A percentile compares a stretch with the other conserved stretches of the same genome.
phyloP scores from a whole-genome alignment of 1,140 invertebrate genomes.

The Bombus superbus region DNA sequence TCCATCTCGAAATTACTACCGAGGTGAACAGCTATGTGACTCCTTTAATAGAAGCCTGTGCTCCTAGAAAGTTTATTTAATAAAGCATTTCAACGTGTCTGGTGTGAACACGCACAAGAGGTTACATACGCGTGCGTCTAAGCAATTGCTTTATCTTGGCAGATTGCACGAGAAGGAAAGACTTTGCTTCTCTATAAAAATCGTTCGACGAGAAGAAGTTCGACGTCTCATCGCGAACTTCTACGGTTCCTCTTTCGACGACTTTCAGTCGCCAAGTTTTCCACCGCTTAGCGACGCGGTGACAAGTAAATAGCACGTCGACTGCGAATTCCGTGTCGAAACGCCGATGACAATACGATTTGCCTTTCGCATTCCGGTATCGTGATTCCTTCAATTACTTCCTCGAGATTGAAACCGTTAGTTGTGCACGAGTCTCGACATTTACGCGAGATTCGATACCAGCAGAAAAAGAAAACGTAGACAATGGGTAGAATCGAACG shows the following conservation, averaged over 20 bases:
- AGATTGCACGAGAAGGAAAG: background rate
- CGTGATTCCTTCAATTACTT: constrained; percentile 1
- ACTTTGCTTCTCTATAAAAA: background rate
- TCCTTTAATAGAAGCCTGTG: background rate
- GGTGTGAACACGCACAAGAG: background rate
- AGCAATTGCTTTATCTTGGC: background rate
- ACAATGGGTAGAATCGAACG: constrained; percentile 25
- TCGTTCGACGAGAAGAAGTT: background rate
- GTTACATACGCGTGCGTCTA: too few species aligned
- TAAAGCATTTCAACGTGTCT: background rate
- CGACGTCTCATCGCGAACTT: background rate
- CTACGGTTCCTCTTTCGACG: background rate
- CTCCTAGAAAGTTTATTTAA: constrained; percentile 2
- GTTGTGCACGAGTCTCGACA: too few species aligned
- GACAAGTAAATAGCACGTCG: background rate
- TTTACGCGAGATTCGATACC: too few species aligned
- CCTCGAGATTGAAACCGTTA: constrained; percentile 20
- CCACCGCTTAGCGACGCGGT: background rate
- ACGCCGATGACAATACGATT: constrained; percentile 5
- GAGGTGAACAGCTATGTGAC: background rate
- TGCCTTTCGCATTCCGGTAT: constrained; percentile 18
- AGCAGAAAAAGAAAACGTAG: background rate
- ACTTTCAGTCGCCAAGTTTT: background rate
- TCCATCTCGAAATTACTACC: background rate
- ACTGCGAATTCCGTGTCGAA: background rate